These are phyloP conservation scores for Dendrolimus pini DNA, from an alignment of 2,888 invertebrate genomes.

Conservation along the genomic window DNA sequence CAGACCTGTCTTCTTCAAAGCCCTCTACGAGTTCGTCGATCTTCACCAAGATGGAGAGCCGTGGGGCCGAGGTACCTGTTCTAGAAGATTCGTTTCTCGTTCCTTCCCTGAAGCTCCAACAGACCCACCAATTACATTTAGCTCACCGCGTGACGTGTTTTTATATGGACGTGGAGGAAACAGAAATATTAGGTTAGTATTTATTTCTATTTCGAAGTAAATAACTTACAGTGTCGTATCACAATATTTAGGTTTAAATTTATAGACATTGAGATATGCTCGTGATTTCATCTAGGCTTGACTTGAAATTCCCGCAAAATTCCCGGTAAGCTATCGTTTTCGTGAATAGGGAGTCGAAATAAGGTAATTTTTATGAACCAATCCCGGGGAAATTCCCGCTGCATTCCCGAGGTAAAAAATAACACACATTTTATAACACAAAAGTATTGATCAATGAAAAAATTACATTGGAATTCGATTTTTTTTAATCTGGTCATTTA, in stretches of 20 bases:
- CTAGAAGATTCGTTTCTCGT: slow-evolving; percentile 84
- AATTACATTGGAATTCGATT: too few relatives aligned
- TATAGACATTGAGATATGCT: too few relatives aligned
- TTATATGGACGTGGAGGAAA: slow-evolving; percentile 91
- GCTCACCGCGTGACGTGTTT: slow-evolving; percentile 89
- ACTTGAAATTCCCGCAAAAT: too few relatives aligned
- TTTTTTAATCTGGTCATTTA: too few relatives aligned
- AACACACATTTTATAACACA: too few relatives aligned
- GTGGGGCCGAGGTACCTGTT: slow-evolving; percentile 84
- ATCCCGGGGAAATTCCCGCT: too few relatives aligned
- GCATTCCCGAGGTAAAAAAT: too few relatives aligned
- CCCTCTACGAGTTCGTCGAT: slow-evolving; percentile 93
- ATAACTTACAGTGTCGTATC: not conserved
- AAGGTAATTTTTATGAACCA: too few relatives aligned
- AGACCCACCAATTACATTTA: slow-evolving; percentile 85
- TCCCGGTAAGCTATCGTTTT: too few relatives aligned
- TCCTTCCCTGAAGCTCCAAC: slow-evolving; percentile 72
- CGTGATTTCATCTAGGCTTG: too few relatives aligned
- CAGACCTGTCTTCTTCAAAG: slow-evolving; percentile 89
- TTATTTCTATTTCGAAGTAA: not conserved
- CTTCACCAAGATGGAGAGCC: slow-evolving; percentile 90
- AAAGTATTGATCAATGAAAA: too few relatives aligned
- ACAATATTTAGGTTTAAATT: not conserved
- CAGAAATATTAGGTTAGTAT: slow-evolving; percentile 82
- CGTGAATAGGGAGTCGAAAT: too few relatives aligned